phyloP scores from a whole-genome alignment of 2,888 invertebrate species.

The Pristionchus fissidentatus region DNA sequence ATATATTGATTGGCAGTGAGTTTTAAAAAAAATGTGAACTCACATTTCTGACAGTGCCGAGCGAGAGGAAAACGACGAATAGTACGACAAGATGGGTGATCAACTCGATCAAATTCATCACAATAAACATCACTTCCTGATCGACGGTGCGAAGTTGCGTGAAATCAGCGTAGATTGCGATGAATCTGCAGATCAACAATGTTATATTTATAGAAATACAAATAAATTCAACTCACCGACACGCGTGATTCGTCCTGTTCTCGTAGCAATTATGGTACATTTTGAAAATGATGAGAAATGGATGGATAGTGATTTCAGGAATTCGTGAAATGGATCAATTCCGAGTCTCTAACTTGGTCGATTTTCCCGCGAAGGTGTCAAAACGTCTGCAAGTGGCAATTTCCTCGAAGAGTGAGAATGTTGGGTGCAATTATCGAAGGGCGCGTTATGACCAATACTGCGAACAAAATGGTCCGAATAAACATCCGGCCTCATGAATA shows the following conservation, averaged over 20 bases:
- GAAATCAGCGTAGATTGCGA: constrained; percentile 19
- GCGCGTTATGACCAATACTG: background rate
- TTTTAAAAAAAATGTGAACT: background rate
- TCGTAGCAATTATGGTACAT: constrained; percentile 15
- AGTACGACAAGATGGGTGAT: constrained; percentile 2
- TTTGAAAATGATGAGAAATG: background rate
- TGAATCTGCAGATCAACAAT: background rate
- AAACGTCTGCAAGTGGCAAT: background rate
- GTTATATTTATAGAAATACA: background rate
- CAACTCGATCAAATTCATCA: background rate
- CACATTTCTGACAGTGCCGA: background rate
- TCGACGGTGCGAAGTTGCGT: background rate
- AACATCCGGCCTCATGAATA: background rate
- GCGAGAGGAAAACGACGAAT: background rate
- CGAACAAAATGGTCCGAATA: background rate
- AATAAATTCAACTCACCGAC: constrained; percentile 15
- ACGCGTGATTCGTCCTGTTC: constrained; percentile 17
- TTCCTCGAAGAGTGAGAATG: background rate
- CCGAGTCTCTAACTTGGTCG: too few relatives aligned
- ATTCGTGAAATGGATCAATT: too few relatives aligned
- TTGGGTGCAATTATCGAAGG: constrained; percentile 11
- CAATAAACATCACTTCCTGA: background rate
- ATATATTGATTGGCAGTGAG: too few relatives aligned
- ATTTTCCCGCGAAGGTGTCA: background rate
- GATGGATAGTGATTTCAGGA: too few relatives aligned